These are phyloP conservation scores for Myopa testacea DNA, from an alignment of 2,888 invertebrate species.

Conservation along the genomic window DNA sequence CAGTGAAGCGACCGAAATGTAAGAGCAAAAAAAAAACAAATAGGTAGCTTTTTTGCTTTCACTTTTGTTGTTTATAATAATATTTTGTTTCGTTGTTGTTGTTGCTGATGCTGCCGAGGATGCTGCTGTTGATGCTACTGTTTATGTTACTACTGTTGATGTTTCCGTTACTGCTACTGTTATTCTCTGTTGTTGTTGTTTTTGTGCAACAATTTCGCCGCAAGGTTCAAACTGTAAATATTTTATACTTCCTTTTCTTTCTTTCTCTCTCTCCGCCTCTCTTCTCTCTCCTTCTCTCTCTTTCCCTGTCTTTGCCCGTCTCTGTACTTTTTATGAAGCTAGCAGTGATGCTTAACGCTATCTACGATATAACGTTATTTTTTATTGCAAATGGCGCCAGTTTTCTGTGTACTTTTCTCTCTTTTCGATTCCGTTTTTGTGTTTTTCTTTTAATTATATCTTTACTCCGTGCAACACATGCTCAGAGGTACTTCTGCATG, in stretches of 20 bases:
- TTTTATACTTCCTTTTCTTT: conserved; percentile 7
- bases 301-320: too few relatives aligned
- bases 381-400: background rate
- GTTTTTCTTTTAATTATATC: conserved; percentile 4
- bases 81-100: conserved; percentile 23
- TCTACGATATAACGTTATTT: background rate
- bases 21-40: conserved; percentile 9
- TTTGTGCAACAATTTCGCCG: background rate
- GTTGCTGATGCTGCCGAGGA: background rate
- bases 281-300: background rate
- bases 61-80: conserved; percentile 24
- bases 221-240: background rate
- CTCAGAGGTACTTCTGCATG: background rate
- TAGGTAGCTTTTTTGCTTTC: background rate
- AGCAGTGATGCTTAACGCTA: background rate
- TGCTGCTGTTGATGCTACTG: background rate
- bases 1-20: conserved; percentile 20
- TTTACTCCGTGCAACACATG: conserved; percentile 13
- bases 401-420: background rate
- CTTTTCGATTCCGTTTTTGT: background rate
- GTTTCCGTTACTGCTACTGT: background rate
- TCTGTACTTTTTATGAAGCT: background rate
- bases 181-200: background rate
- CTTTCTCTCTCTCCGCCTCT: background rate
- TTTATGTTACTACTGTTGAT: background rate